These are phyloP conservation scores for Coregonus sp. DNA, from an alignment of 2,797 vertebrate genomes.

Conservation along the genomic window DNA sequence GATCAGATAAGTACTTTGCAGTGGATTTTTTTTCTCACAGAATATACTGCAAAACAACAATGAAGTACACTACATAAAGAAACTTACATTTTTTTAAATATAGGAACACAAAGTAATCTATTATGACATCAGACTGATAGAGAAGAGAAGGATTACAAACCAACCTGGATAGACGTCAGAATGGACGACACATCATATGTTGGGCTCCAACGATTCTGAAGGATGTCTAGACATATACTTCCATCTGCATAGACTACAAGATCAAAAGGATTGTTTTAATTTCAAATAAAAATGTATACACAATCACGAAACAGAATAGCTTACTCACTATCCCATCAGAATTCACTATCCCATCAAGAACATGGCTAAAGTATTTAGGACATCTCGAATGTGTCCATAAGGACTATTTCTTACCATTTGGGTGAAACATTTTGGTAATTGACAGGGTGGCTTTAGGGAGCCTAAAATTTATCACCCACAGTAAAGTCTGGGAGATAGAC, in stretches of 20 bases:
- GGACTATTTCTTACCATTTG: constrained; percentile 85
- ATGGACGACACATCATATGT: constrained; percentile 98
- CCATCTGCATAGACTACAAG: constrained; percentile 94
- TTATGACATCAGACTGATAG: constrained; percentile 7
- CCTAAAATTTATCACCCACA: no score
- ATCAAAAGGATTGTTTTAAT: constrained; percentile 15
- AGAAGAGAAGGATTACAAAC: constrained; percentile 16
- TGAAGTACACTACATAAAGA: background rate
- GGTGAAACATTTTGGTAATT: constrained; percentile 99
- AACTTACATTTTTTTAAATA: background rate
- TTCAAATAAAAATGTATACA: background rate
- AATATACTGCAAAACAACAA: background rate
- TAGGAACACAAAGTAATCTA: background rate
- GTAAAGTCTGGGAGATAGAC: no score
- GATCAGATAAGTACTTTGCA: no score
- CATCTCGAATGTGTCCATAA: background rate
- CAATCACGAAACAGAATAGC: background rate
- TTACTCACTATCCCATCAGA: background rate
- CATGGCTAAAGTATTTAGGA: background rate
- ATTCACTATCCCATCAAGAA: background rate
- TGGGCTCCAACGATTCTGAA: constrained; percentile 99
- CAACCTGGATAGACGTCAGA: constrained; percentile 98
- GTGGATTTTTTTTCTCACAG: background rate
- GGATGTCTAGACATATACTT: constrained; percentile 99
- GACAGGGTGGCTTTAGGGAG: no score